Conservation (phyloP, 2,797 vertebrate genomes). For the Chiloscyllium punctatum region DNA sequence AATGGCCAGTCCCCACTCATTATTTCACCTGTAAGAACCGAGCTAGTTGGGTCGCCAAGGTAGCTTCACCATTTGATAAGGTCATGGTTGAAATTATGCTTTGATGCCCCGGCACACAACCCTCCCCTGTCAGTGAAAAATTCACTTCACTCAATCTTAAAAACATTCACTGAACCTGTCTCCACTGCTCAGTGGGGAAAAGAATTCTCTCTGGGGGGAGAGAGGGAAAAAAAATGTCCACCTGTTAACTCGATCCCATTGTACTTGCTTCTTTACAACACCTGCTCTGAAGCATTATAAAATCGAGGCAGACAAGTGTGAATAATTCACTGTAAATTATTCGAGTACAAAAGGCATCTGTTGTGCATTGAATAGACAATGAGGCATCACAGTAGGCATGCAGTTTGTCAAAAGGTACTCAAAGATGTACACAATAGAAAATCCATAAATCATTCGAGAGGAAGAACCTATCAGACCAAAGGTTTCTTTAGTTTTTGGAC, state of each 20-base stretch:
- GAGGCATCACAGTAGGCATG: neutral
- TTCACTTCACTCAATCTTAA: too few species aligned
- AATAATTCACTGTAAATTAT: slow-evolving; percentile 3
- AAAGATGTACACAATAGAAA: neutral
- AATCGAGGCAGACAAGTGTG: neutral
- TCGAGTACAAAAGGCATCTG: neutral
- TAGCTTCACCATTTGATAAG: too few species aligned
- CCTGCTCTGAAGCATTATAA: neutral
- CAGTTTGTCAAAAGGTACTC: neutral
- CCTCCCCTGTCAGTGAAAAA: too few species aligned
- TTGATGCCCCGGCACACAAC: too few species aligned
- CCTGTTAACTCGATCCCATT: neutral
- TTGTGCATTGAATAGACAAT: neutral
- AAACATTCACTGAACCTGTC: too few species aligned
- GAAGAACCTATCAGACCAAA: neutral
- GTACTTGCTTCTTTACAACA: neutral
- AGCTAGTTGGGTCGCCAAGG: too few species aligned
- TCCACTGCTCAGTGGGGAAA: fast-evolving
- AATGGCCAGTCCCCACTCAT: too few species aligned
- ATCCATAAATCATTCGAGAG: neutral
- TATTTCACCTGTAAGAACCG: too few species aligned
- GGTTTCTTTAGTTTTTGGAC: neutral
- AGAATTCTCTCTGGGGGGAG: too few species aligned
- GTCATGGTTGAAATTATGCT: too few species aligned
- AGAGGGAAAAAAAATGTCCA: too few species aligned